A percentile compares a stretch with the other conserved stretches of the same genome.
These are phyloP conservation scores for Colostygia pectinataria DNA, from an alignment of 2,888 invertebrate genomes.

Conservation along the genomic window DNA sequence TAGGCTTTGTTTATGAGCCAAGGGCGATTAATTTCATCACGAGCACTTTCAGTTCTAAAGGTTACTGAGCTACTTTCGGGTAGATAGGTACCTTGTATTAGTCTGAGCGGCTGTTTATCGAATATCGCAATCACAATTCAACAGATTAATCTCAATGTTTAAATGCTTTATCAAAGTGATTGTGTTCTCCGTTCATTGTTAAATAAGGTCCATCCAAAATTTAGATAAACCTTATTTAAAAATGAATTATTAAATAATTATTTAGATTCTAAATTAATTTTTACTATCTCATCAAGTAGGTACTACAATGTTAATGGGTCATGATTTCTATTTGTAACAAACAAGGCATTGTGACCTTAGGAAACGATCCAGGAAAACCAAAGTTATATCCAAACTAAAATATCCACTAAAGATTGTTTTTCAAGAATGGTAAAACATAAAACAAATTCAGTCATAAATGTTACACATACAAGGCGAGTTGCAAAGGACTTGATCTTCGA, in stretches of 20 bases:
- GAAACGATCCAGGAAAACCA: neutral
- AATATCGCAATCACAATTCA: constrained; percentile 29
- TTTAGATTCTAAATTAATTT: neutral
- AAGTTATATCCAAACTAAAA: too few relatives aligned
- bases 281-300: constrained; percentile 4
- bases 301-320: neutral
- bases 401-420: too few relatives aligned
- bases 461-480: too few relatives aligned
- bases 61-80: constrained; percentile 25
- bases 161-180: constrained; percentile 16
- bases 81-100: too few relatives aligned
- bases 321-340: neutral
- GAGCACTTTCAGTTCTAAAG: constrained; percentile 28
- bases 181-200: constrained; percentile 22
- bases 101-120: constrained; percentile 22
- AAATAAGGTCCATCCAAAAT: too few relatives aligned
- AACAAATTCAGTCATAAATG: too few relatives aligned
- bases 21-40: constrained; percentile 36
- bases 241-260: too few relatives aligned
- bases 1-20: constrained; percentile 33
- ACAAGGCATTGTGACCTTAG: neutral
- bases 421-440: too few relatives aligned
- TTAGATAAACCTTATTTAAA: too few relatives aligned
- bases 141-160: constrained; percentile 16
- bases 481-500: too few relatives aligned